These are phyloP conservation scores for Emydoidea blandingii DNA, from an alignment of 2,797 vertebrate genomes.

Conservation along the genomic window DNA sequence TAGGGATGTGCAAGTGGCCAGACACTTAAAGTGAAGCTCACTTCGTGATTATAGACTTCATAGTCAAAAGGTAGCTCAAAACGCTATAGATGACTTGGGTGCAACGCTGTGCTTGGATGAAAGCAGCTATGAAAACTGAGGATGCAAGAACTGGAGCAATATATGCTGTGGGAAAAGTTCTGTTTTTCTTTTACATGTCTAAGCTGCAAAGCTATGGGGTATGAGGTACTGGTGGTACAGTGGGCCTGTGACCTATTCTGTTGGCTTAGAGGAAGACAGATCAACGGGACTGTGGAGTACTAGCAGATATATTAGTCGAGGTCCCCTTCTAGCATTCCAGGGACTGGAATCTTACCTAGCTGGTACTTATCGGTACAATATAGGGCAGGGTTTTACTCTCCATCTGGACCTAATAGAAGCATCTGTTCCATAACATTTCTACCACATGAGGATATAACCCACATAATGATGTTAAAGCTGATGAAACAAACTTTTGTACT, in stretches of 20 bases:
- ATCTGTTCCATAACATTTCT: not conserved
- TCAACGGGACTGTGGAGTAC: too few species aligned
- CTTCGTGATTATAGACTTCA: not conserved
- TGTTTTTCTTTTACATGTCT: not conserved
- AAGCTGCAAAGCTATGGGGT: not conserved
- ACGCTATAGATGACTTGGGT: not conserved
- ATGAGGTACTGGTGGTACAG: too few species aligned
- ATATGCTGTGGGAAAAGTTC: not conserved
- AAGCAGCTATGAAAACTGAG: not conserved
- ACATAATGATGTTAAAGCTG: not conserved
- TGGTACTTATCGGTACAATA: not conserved
- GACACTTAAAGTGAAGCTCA: not conserved
- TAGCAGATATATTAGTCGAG: not conserved
- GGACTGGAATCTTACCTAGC: not conserved
- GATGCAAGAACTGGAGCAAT: not conserved
- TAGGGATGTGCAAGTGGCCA: not conserved
- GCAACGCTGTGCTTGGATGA: not conserved
- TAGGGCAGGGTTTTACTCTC: not conserved
- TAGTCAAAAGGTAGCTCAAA: not conserved
- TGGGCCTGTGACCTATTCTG: too few species aligned
- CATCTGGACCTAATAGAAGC: too few species aligned
- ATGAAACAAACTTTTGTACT: not conserved
- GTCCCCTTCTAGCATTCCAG: not conserved
- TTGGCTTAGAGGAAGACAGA: too few species aligned
- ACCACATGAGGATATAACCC: not conserved